Evolutionary conservation across 2,113 vertebrate species (phyloP).

Genomic region (Dromaius novaehollandiae): DNA sequence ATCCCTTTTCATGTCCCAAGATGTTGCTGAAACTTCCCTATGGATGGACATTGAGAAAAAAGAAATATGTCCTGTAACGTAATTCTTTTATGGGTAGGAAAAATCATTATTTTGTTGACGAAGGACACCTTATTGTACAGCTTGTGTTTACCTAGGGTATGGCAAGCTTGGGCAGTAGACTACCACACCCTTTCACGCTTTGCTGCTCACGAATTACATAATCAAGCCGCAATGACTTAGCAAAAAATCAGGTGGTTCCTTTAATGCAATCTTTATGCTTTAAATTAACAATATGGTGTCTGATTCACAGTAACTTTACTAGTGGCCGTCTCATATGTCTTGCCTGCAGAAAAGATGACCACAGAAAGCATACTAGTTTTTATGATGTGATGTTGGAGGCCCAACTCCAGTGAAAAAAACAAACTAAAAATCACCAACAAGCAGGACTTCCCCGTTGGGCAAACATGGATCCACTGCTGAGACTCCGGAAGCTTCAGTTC

Average conservation of each 20-base stretch:
- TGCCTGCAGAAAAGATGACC: neutral
- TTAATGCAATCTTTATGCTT: neutral
- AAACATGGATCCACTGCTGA: accelerated
- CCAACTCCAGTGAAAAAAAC: neutral
- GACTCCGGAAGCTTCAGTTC: neutral
- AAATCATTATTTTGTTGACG: neutral
- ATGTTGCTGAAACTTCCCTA: neutral
- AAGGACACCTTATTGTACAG: accelerated
- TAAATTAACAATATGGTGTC: neutral
- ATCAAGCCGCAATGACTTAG: neutral
- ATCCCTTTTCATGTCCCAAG: neutral
- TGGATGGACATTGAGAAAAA: neutral
- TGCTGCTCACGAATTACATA: neutral
- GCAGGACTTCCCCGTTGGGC: neutral
- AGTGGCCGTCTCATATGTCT: neutral
- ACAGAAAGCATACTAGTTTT: neutral
- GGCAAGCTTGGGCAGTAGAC: neutral
- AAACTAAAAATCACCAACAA: neutral
- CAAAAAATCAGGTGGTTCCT: neutral
- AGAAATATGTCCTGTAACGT: neutral
- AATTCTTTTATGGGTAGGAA: neutral
- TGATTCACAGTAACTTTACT: neutral
- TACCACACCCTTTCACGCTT: neutral
- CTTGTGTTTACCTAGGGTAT: neutral
- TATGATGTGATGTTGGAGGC: neutral